Evolutionary conservation across 2,797 vertebrate species (phyloP).

Genomic region (Micropoecilia bifurca): DNA sequence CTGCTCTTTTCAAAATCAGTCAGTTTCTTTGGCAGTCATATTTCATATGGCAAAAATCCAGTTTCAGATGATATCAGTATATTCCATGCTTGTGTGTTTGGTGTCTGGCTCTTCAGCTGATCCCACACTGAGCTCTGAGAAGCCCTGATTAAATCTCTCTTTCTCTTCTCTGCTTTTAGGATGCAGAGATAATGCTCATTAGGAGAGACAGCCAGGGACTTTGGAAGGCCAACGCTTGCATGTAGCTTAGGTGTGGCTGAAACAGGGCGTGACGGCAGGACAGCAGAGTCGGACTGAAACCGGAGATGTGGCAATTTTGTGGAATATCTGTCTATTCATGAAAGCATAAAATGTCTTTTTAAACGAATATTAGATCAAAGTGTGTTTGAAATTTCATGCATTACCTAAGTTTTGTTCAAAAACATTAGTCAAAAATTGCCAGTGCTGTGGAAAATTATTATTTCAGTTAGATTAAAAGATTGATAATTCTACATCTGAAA

Average conservation of each 20-base stretch:
- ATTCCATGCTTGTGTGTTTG: conserved; percentile 19
- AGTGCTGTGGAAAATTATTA: neutral
- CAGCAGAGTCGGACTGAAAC: conserved; percentile 56
- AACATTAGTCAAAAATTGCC: neutral
- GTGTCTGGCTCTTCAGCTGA: conserved; percentile 32
- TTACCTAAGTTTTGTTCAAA: neutral
- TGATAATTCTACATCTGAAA: neutral
- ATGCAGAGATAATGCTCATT: conserved; percentile 69
- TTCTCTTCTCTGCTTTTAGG: conserved; percentile 71
- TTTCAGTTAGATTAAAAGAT: neutral
- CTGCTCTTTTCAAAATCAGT: neutral
- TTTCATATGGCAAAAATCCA: conserved; percentile 7
- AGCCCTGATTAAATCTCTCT: conserved; percentile 70
- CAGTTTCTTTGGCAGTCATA: neutral
- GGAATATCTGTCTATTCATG: conserved; percentile 17
- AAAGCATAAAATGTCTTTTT: neutral
- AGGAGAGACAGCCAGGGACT: conserved; percentile 44
- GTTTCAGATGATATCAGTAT: conserved; percentile 11
- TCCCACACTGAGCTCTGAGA: conserved; percentile 61
- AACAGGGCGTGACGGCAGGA: conserved; percentile 50
- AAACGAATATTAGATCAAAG: neutral
- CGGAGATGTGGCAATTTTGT: conserved; percentile 30
- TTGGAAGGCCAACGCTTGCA: conserved; percentile 43
- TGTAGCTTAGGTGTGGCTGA: conserved; percentile 50
- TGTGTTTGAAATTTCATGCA: neutral